Conservation (phyloP, 92 coral and sea anemone species). For the Bergia puertoricense region DNA sequence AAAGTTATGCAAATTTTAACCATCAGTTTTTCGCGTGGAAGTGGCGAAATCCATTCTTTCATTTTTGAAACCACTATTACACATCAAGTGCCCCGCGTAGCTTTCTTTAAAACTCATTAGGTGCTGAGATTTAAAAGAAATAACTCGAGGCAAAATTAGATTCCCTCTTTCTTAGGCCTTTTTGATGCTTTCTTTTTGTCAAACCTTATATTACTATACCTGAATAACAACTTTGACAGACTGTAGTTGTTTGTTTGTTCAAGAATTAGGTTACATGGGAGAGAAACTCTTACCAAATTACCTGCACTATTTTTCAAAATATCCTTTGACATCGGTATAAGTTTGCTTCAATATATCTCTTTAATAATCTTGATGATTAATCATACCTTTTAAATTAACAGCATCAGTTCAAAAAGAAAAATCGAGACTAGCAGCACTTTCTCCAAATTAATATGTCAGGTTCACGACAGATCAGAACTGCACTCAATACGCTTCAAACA, state of each 20-base stretch:
- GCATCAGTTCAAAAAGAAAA: not conserved
- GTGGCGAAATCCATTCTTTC: not conserved
- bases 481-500: not conserved
- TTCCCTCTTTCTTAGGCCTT: not conserved
- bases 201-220: not conserved
- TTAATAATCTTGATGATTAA: not conserved
- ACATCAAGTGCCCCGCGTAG: not conserved
- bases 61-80: not conserved
- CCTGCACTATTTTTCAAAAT: not conserved
- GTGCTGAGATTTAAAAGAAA: not conserved
- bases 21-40: not conserved
- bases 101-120: not conserved
- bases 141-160: not conserved
- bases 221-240: not conserved
- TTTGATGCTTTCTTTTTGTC: not conserved
- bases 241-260: not conserved
- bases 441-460: not conserved
- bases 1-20: slow-evolving; percentile 30
- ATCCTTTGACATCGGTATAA: not conserved
- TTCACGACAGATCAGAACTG: not conserved
- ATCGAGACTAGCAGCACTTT: not conserved
- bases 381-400: not conserved
- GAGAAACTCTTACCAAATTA: not conserved
- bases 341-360: not conserved
- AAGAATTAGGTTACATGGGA: not conserved